These are phyloP conservation scores for Philypnodon macrostomus DNA, from an alignment of 2,797 vertebrate species.

Conservation along the genomic window DNA sequence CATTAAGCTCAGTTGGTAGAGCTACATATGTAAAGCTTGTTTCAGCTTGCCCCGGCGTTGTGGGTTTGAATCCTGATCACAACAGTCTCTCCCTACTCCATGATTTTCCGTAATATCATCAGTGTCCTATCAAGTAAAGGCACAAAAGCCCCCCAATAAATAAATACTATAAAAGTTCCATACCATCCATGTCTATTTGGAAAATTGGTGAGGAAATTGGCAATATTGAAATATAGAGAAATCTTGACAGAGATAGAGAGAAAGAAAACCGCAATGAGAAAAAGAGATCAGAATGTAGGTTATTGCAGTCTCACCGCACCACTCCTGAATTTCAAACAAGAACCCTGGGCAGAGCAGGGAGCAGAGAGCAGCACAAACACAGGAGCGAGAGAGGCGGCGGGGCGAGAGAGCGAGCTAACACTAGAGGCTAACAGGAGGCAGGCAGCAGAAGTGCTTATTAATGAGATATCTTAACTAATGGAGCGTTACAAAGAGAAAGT, in stretches of 20 bases:
- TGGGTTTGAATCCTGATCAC: too few relatives aligned
- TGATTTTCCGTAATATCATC: too few relatives aligned
- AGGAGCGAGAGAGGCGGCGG: constrained; percentile 35
- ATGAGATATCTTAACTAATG: constrained; percentile 71
- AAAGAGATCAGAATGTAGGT: constrained; percentile 65
- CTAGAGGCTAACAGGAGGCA: constrained; percentile 67
- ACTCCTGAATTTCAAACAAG: constrained; percentile 73
- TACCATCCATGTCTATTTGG: too few relatives aligned
- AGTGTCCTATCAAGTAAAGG: too few relatives aligned
- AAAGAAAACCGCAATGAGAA: constrained; percentile 21
- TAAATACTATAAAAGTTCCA: too few relatives aligned
- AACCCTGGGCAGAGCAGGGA: constrained; percentile 68
- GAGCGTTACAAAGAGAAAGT: constrained; percentile 38
- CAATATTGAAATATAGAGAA: constrained; percentile 23
- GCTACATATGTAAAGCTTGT: too few relatives aligned
- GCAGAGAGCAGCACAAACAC: constrained; percentile 49
- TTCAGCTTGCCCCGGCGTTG: too few relatives aligned
- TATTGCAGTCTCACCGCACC: constrained; percentile 73
- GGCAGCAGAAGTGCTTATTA: constrained; percentile 61
- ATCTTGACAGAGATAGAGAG: constrained; percentile 10
- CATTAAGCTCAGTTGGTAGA: too few relatives aligned
- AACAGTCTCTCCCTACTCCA: too few relatives aligned
- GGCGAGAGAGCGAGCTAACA: constrained; percentile 52
- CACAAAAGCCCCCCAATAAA: too few relatives aligned
- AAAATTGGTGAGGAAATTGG: too few relatives aligned